These are phyloP conservation scores for Alloscopus bannaensis DNA, from an alignment of 2,888 invertebrate genomes.

Conservation along the genomic window DNA sequence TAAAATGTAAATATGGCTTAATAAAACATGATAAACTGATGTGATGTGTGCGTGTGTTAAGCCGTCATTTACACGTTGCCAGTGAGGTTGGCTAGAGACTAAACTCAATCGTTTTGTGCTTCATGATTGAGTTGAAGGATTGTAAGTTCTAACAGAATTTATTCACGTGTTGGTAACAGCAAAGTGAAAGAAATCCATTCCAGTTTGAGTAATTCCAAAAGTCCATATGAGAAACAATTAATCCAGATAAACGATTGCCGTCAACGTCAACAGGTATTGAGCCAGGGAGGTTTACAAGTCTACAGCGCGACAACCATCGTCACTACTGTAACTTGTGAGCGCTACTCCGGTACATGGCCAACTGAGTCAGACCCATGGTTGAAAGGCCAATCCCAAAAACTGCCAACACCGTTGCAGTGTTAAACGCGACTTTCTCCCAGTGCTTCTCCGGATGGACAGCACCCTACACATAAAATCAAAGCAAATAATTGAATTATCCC, in stretches of 20 bases:
- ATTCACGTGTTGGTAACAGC: slow-evolving; percentile 28
- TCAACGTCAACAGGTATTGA: slow-evolving; percentile 24
- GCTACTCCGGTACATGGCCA: slow-evolving; percentile 50
- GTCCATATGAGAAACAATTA: no score
- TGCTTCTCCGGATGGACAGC: slow-evolving; percentile 58
- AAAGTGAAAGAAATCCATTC: slow-evolving; percentile 32
- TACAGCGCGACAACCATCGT: not conserved
- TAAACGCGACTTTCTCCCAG: slow-evolving; percentile 69
- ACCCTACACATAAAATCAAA: slow-evolving; percentile 40
- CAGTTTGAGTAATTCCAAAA: slow-evolving; percentile 16
- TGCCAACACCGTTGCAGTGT: slow-evolving; percentile 68
- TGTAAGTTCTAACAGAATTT: not conserved
- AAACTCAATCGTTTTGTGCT: no score
- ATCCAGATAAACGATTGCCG: slow-evolving; percentile 15
- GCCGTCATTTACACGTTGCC: no score
- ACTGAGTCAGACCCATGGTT: slow-evolving; percentile 68
- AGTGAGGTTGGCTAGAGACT: no score
- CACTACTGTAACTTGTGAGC: slow-evolving; percentile 57
- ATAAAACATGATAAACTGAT: no score
- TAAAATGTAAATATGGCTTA: no score
- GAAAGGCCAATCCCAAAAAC: slow-evolving; percentile 70
- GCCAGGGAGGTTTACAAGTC: slow-evolving; percentile 12
- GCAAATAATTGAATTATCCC: slow-evolving; percentile 6
- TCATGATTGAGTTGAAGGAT: no score
- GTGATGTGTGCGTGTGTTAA: no score